Base-by-base conservation (phyloP, 2,113 vertebrate genomes). In the Cheirogaleus medius region DNA sequence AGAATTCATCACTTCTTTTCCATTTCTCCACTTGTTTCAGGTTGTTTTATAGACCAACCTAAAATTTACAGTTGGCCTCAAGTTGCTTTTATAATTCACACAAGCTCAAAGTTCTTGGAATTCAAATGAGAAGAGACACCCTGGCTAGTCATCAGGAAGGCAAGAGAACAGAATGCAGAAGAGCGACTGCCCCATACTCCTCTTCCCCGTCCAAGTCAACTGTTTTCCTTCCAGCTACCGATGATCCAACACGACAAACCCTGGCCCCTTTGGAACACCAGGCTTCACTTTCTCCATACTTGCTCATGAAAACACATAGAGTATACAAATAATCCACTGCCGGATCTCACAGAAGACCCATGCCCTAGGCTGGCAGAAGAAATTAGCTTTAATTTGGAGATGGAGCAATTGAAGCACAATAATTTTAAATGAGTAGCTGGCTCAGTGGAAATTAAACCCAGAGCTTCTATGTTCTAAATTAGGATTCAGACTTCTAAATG, bases 201-300 rank as follows among this genome's bases (percentile, higher is more conserved):
- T 39, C 15, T 15, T 10, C 11, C 21, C 44, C 3, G 3, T 49
- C 34, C 20, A 7, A 1, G 17, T 18, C 49, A 49, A 13, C 20
- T 12, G 5, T 0, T 3, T 3, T 3, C 52, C 88, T 29, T 14
- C 47, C 1, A 0, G 2, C 18, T 39, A 32, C 42, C 27, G 66
- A 1, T 1, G 13, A 5, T 0, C 7, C 3, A 20, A 6, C 0
- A 5, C 4, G 20, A 6, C 3, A 5, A 2, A 27, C 10, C 10
- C 29, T 6, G 52, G 25, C 1, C 12, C 21, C 74, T 37, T 56
- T 10, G 1, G 17, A 14, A 52, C 2, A 3, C 2, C 68, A 27
- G 9, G n/a, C 32, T 4, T 11, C 15, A 1, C 27, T 0, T 32
- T 6, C 47, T 49, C 66, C 1, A 0, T 0, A 5, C 34, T 11